phyloP scores from a whole-genome alignment of 2,113 vertebrate species.

The Addax nasomaculatus region DNA sequence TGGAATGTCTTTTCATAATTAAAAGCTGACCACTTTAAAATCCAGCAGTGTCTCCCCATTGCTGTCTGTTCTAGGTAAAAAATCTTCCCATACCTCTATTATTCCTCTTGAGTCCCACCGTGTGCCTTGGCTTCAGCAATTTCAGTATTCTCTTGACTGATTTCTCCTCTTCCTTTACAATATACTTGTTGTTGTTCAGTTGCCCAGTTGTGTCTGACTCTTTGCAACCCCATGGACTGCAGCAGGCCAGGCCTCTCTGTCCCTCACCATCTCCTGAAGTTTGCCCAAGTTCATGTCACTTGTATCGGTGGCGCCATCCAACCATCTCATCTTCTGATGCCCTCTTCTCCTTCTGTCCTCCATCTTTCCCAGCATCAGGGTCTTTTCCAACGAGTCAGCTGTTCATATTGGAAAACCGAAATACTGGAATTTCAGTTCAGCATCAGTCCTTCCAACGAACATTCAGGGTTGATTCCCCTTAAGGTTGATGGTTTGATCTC shows the following conservation, averaged over 20 bases:
- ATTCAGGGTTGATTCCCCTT: neutral
- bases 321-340: neutral
- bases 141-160: neutral
- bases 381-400: neutral
- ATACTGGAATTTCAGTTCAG: neutral
- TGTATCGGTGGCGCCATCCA: neutral
- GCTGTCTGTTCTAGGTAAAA: neutral
- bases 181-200: neutral
- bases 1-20: conserved; percentile 2
- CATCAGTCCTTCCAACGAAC: neutral
- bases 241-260: neutral
- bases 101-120: neutral
- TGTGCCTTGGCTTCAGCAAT: neutral
- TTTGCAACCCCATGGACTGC: neutral
- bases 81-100: neutral
- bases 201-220: neutral
- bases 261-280: neutral
- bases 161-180: neutral
- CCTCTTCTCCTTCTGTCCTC: neutral
- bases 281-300: neutral
- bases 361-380: neutral
- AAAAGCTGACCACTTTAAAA: neutral
- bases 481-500: neutral
- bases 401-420: neutral
- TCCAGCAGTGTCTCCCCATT: neutral